These are phyloP conservation scores for Himalopsyche kuldschensis DNA, from an alignment of 2,888 invertebrate genomes.

Conservation along the genomic window DNA sequence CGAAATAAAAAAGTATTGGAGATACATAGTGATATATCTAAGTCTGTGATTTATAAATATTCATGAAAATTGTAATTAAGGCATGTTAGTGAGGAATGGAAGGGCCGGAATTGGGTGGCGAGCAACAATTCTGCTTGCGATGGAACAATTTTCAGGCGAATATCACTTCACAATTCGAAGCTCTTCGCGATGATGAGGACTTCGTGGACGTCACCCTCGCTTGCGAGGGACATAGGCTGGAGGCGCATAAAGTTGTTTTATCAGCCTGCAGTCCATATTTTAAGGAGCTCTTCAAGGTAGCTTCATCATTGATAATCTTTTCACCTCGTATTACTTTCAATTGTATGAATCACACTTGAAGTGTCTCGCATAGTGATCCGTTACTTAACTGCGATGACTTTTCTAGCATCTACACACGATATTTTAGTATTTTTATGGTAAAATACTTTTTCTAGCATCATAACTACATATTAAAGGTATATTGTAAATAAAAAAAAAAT, in stretches of 20 bases:
- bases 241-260: conserved; percentile 83
- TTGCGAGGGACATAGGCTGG: conserved; percentile 80
- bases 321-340: background rate
- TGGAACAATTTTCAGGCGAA: conserved; percentile 90
- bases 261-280: conserved; percentile 88
- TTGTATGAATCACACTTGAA: background rate
- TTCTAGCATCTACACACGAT: background rate
- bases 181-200: conserved; percentile 81
- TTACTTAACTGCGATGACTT: background rate
- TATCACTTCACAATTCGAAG: conserved; percentile 84
- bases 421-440: background rate
- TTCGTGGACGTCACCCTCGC: conserved; percentile 87
- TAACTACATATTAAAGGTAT: no score
- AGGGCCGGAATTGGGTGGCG: conserved; percentile 66
- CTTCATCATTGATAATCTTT: background rate
- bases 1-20: conserved; percentile 61
- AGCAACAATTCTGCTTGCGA: conserved; percentile 86
- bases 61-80: conserved; percentile 63
- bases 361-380: background rate
- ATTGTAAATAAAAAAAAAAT: no score
- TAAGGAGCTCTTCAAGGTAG: conserved; percentile 80
- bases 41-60: conserved; percentile 61
- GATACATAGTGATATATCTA: conserved; percentile 61
- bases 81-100: conserved; percentile 64
- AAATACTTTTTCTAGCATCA: no score